A percentile compares a stretch with the other conserved stretches of the same genome.
These are phyloP conservation scores for Drosophila watanabei DNA, from an alignment of 1,140 invertebrate genomes.

Conservation along the genomic window DNA sequence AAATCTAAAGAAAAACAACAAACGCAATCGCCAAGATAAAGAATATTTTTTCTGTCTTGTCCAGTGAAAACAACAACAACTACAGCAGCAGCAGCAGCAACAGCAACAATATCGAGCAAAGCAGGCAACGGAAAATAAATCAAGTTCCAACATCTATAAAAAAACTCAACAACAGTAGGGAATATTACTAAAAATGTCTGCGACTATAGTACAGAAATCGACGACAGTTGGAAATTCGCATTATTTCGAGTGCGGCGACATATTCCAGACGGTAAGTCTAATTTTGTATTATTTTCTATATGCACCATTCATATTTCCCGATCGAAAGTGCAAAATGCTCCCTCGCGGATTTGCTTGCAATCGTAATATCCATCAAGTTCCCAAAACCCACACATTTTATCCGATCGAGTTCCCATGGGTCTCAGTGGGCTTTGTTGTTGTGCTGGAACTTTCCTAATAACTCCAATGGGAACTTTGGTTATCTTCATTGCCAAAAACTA, in stretches of 20 bases:
- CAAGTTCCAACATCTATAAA: constrained; percentile 35
- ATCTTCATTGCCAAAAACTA: background rate
- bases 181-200: constrained; percentile 57
- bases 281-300: background rate
- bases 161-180: constrained; percentile 3
- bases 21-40: constrained; percentile 36
- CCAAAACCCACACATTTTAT: background rate
- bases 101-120: constrained; percentile 22
- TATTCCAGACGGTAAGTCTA: constrained; percentile 65
- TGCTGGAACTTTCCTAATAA: background rate
- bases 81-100: constrained; percentile 15
- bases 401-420: background rate
- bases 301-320: background rate
- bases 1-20: constrained; percentile 35
- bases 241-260: constrained; percentile 62
- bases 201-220: constrained; percentile 68
- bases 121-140: constrained; percentile 26
- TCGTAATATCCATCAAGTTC: constrained; percentile 1
- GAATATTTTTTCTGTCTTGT: constrained; percentile 44
- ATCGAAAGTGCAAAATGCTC: background rate
- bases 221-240: constrained; percentile 57
- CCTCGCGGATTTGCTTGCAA: background rate
- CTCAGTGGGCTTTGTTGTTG: background rate
- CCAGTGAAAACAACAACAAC: constrained; percentile 41
- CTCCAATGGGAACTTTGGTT: background rate